Conservation (phyloP, 2,888 invertebrate genomes). For the Blera fallax region DNA sequence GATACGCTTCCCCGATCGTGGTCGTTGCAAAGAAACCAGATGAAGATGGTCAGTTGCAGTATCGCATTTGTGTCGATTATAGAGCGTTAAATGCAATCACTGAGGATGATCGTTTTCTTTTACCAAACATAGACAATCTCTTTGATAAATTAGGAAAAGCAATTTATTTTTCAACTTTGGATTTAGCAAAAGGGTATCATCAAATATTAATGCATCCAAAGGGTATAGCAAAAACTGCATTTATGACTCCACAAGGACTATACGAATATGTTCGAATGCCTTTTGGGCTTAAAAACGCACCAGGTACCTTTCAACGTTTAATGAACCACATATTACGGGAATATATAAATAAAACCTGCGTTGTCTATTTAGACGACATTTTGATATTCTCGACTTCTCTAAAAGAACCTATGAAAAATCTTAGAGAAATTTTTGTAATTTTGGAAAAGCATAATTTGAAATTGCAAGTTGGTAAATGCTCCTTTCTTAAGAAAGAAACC, state of each 20-base stretch:
- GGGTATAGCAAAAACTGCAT: constrained; percentile 75
- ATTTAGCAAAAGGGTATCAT: too few relatives aligned
- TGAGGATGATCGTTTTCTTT: too few relatives aligned
- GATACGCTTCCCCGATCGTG: too few relatives aligned
- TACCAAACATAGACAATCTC: too few relatives aligned
- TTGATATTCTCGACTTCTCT: constrained; percentile 72
- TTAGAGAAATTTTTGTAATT: constrained; percentile 18
- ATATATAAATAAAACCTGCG: too few relatives aligned
- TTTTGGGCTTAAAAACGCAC: too few relatives aligned
- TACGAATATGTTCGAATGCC: constrained; percentile 76
- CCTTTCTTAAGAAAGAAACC: constrained; percentile 40
- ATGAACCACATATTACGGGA: too few relatives aligned
- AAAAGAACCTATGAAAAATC: constrained; percentile 15
- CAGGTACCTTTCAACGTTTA: too few relatives aligned
- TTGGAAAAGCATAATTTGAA: constrained; percentile 43
- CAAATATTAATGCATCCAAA: neutral
- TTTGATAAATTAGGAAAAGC: too few relatives aligned
- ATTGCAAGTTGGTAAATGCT: constrained; percentile 54
- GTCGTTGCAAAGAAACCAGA: neutral
- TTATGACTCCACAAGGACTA: constrained; percentile 75
- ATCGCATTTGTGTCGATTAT: neutral
- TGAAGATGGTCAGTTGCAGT: neutral
- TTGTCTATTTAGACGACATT: too few relatives aligned
- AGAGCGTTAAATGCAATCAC: too few relatives aligned
- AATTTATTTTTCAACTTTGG: too few relatives aligned